A percentile compares a stretch with the other conserved stretches of the same genome.
These are phyloP conservation scores for Nyctibius grandis DNA, from an alignment of 2,797 vertebrate genomes.

Conservation along the genomic window DNA sequence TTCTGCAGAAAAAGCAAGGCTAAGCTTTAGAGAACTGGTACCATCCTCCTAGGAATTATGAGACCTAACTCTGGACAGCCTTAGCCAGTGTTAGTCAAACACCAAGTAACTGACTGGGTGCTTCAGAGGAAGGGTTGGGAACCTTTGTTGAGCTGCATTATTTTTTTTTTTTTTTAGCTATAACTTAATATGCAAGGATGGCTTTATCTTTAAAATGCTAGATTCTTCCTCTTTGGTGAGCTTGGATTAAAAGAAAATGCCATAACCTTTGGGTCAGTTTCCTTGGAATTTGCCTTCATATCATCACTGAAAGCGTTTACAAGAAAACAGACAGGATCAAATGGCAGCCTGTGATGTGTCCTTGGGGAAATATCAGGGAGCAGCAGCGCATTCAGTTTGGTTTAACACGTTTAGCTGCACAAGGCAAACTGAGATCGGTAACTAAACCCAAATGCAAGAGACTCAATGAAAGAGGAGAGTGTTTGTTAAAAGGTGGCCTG, in stretches of 20 bases:
- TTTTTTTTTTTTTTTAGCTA: neutral
- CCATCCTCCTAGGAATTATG: neutral
- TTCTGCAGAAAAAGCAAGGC: neutral
- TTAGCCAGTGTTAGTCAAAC: neutral
- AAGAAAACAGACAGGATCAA: neutral
- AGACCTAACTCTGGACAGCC: neutral
- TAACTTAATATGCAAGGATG: neutral
- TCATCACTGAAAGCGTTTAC: conserved; percentile 25
- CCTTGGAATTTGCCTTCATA: conserved; percentile 45
- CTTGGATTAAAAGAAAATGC: conserved; percentile 6
- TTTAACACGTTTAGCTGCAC: neutral
- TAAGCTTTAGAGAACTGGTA: neutral
- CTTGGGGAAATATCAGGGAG: conserved; percentile 27
- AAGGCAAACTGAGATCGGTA: neutral
- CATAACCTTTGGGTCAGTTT: neutral
- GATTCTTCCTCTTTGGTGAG: conserved; percentile 25
- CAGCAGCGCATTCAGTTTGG: neutral
- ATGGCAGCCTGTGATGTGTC: conserved; percentile 23
- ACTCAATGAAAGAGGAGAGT: neutral
- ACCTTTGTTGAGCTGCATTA: neutral
- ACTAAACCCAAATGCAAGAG: neutral
- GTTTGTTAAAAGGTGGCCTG: neutral
- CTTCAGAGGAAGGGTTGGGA: neutral
- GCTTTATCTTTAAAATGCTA: neutral
- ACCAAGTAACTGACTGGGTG: neutral